Conservation (phyloP, 1,140 invertebrate species). For the Acromyrmex charruanus region DNA sequence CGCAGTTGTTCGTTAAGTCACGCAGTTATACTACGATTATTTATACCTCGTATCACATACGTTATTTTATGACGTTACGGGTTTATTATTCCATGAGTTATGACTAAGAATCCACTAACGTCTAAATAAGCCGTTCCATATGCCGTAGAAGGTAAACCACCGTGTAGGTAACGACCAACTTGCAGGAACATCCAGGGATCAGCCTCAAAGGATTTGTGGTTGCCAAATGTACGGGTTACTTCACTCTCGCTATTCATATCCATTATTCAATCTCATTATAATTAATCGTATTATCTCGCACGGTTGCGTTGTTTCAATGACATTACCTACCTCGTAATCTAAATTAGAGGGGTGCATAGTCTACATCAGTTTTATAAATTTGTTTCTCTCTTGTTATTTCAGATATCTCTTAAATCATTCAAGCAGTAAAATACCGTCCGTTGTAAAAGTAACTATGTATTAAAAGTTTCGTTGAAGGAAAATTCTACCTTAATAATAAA, state of each 20-base stretch:
- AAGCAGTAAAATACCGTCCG: too few relatives aligned
- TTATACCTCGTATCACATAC: slow-evolving; percentile 22
- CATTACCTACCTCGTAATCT: neutral
- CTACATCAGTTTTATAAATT: neutral
- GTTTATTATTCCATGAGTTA: slow-evolving; percentile 54
- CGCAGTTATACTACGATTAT: slow-evolving; percentile 4
- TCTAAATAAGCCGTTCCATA: slow-evolving; percentile 43
- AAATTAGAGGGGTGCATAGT: neutral
- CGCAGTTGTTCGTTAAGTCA: slow-evolving; percentile 1
- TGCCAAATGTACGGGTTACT: slow-evolving; percentile 54
- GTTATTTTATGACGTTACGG: slow-evolving; percentile 28
- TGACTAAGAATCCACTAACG: slow-evolving; percentile 42
- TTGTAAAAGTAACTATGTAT: neutral
- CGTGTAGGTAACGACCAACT: slow-evolving; percentile 63
- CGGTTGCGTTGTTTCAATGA: neutral
- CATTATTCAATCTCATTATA: slow-evolving; percentile 69
- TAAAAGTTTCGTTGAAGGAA: neutral
- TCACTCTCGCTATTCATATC: slow-evolving; percentile 53
- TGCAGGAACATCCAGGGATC: slow-evolving; percentile 74
- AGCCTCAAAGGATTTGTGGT: slow-evolving; percentile 65
- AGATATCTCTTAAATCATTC: neutral
- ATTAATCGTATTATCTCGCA: slow-evolving; percentile 45
- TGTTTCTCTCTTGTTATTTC: neutral
- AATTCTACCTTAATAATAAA: neutral
- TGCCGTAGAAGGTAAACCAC: slow-evolving; percentile 61